These are phyloP conservation scores for Contarinia nasturtii DNA, from an alignment of 1,140 invertebrate genomes.

Conservation along the genomic window DNA sequence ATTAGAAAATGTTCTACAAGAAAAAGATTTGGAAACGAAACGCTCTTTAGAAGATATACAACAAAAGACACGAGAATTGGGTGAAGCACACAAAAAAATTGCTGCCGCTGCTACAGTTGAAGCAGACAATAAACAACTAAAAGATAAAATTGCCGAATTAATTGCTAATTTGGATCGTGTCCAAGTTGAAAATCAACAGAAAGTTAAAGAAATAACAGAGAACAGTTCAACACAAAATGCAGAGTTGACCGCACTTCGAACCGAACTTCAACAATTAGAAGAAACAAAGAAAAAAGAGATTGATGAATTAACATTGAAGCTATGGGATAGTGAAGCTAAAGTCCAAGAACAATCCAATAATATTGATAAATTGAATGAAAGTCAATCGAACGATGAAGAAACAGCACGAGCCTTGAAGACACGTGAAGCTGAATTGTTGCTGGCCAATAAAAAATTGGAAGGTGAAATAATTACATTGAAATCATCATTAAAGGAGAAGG, in stretches of 20 bases:
- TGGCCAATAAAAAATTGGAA: constrained; percentile 26
- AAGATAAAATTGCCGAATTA: constrained; percentile 22
- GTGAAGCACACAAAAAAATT: not conserved
- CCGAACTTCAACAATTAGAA: constrained; percentile 2
- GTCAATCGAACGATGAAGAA: not conserved
- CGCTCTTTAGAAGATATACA: not conserved
- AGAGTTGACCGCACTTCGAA: not conserved
- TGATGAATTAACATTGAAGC: constrained; percentile 19
- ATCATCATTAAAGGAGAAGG: not conserved
- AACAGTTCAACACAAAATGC: not conserved
- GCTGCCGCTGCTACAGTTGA: not conserved
- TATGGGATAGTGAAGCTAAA: constrained; percentile 19
- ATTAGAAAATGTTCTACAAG: not conserved
- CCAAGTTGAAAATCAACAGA: not conserved
- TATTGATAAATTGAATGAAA: constrained; percentile 5
- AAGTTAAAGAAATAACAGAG: not conserved
- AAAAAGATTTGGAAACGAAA: not conserved
- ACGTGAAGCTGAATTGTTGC: constrained; percentile 7
- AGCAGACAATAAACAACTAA: constrained; percentile 11
- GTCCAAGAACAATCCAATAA: constrained; percentile 18
- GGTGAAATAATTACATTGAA: constrained; percentile 30
- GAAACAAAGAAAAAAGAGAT: constrained; percentile 12
- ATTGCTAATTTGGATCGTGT: constrained; percentile 4
- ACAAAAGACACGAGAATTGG: not conserved
- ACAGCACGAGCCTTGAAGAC: constrained; percentile 1